phyloP scores from a whole-genome alignment of 2,888 invertebrate genomes.

The Eueremaeus valkanovi region DNA sequence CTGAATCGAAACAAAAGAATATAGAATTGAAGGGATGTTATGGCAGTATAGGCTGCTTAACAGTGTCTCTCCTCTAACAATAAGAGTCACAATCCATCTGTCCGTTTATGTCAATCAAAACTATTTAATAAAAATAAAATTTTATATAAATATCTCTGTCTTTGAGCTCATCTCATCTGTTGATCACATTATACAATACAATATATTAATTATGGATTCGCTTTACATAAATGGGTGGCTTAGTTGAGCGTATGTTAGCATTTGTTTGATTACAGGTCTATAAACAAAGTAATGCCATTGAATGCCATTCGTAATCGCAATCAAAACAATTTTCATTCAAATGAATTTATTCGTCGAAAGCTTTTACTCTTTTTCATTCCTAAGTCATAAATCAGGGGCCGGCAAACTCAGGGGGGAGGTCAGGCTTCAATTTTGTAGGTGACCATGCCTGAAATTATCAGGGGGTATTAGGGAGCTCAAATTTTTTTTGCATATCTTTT shows the following conservation, averaged over 20 bases:
- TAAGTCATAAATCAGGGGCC: background rate
- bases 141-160: background rate
- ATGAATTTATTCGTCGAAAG: background rate
- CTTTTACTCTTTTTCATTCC: background rate
- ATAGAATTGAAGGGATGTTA: background rate
- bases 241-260: background rate
- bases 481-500: too few species aligned
- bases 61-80: too few species aligned
- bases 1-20: background rate
- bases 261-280: background rate
- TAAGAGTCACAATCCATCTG: background rate
- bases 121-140: background rate
- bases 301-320: background rate
- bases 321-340: slow-evolving; percentile 22
- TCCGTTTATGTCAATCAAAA: slow-evolving; percentile 9
- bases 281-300: background rate
- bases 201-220: background rate
- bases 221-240: background rate
- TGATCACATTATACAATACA: background rate
- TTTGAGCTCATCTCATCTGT: background rate
- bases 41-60: background rate
- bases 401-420: too few species aligned
- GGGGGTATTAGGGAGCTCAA: too few species aligned
- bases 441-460: too few species aligned
- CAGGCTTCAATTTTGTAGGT: too few species aligned